phyloP scores from a whole-genome alignment of 2,888 invertebrate genomes.

The Physocephala rufipes region DNA sequence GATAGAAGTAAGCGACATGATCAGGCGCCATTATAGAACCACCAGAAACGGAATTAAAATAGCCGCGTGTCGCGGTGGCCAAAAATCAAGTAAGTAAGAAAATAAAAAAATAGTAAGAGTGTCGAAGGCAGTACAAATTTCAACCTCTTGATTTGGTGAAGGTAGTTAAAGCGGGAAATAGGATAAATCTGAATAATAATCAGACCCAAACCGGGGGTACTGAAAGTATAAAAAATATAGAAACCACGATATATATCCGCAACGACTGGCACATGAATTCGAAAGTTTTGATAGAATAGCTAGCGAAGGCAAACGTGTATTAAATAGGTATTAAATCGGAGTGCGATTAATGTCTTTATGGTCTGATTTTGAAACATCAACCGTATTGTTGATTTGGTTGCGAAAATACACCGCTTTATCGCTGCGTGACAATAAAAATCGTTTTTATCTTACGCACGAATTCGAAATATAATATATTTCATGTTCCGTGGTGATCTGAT shows the following conservation, averaged over 20 bases:
- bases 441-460: slow-evolving; percentile 42
- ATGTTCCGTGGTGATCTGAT: slow-evolving; percentile 40
- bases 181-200: slow-evolving; percentile 39
- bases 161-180: slow-evolving; percentile 40
- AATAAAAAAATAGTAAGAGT: neutral
- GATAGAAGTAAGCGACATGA: slow-evolving; percentile 39
- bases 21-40: slow-evolving; percentile 44
- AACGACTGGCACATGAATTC: slow-evolving; percentile 46
- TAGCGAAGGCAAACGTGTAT: slow-evolving; percentile 40
- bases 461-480: slow-evolving; percentile 44
- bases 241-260: slow-evolving; percentile 45
- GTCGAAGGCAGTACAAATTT: slow-evolving; percentile 41
- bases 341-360: slow-evolving; percentile 46
- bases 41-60: slow-evolving; percentile 17
- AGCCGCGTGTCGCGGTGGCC: neutral
- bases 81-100: neutral
- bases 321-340: slow-evolving; percentile 43
- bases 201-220: slow-evolving; percentile 41
- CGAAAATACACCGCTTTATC: neutral
- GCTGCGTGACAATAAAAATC: slow-evolving; percentile 27
- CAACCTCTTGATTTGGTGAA: slow-evolving; percentile 41
- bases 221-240: slow-evolving; percentile 45
- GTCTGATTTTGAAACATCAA: slow-evolving; percentile 35
- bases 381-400: neutral
- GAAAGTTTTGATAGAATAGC: slow-evolving; percentile 48